Evolutionary conservation across 1,140 invertebrate genomes (phyloP).

Genomic region (Halesus radiatus): DNA sequence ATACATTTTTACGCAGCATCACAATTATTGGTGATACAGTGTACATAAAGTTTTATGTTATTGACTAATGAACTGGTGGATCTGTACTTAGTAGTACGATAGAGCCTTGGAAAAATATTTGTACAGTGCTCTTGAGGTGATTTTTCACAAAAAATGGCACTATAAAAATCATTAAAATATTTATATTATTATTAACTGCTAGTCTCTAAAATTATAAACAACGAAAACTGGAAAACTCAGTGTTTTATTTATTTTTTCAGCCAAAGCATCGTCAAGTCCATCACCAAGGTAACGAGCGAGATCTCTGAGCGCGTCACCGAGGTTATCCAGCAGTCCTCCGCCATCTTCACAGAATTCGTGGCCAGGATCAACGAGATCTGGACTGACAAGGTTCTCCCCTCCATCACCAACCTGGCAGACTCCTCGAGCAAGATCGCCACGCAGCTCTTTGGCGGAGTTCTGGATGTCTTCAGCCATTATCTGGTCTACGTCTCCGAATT

Average conservation of each 20-base stretch:
- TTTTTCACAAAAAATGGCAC: no score
- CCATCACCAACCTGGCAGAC: constrained; percentile 72
- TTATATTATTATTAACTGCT: no score
- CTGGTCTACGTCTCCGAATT: constrained; percentile 69
- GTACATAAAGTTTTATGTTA: no score
- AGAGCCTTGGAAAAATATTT: no score
- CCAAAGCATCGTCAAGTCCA: neutral
- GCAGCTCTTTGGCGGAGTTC: constrained; percentile 66
- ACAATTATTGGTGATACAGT: no score
- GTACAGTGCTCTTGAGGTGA: no score
- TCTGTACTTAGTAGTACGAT: no score
- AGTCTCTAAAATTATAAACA: no score
- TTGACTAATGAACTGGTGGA: no score
- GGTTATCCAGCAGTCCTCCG: neutral
- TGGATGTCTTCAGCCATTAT: constrained; percentile 69
- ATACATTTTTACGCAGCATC: no score
- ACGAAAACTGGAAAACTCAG: no score
- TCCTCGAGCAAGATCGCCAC: constrained; percentile 64
- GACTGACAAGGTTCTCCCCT: constrained; percentile 69
- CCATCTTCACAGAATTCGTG: constrained; percentile 62
- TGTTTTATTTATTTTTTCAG: neutral
- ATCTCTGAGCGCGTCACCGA: neutral
- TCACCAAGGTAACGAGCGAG: neutral
- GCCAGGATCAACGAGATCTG: constrained; percentile 64
- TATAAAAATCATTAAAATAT: no score